Base-by-base conservation (phyloP, 1,140 invertebrate genomes). In the Homalodisca vitripennis region DNA sequence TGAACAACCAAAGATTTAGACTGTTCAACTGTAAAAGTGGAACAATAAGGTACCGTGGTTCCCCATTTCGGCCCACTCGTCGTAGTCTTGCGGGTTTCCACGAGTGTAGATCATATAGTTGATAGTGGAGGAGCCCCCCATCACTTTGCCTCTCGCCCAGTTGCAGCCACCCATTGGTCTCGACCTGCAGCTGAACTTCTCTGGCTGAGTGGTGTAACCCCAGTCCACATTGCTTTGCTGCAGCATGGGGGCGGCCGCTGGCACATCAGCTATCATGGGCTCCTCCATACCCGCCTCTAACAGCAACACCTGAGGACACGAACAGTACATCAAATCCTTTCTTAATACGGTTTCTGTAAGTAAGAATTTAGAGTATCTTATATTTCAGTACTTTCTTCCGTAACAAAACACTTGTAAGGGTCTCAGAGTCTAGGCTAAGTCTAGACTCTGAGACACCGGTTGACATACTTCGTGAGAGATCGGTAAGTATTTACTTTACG, bases 271-370 rank as follows among this genome's bases (percentile, higher is more conserved):
- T 12, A 89, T 83, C 29, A 86, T 83, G 1, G 88, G 87, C 77
- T 92, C 91, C 78, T 91, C 88, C 0, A 84, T 86, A 0, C 91
- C 92, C 1, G 91, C 91, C 82, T 94, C 92, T 47, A 93, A 73
- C 0, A 93, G 79, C 3, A 92, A 77, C 6, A 92, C 81, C 76
- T 77, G 51, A 30, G 48, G 17, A 47, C 1, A 47, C 6, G 6
- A 10, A 6, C 34, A 41, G 34, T 10, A 41, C 34, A 41, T 41
- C 17, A 10, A 41, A 17, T 41, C 34, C 34, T n/a, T n/a, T n/a
- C n/a, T n/a, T n/a, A n/a, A n/a, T n/a, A n/a, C n/a, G n/a, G n/a
- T n/a, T n/a, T n/a, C n/a, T n/a, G n/a, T n/a, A n/a, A n/a, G n/a
- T n/a, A n/a, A n/a, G n/a, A n/a, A n/a, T n/a, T n/a, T n/a, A n/a